These are phyloP conservation scores for Porites rus DNA, from an alignment of 92 coral and sea anemone species.

Conservation along the genomic window DNA sequence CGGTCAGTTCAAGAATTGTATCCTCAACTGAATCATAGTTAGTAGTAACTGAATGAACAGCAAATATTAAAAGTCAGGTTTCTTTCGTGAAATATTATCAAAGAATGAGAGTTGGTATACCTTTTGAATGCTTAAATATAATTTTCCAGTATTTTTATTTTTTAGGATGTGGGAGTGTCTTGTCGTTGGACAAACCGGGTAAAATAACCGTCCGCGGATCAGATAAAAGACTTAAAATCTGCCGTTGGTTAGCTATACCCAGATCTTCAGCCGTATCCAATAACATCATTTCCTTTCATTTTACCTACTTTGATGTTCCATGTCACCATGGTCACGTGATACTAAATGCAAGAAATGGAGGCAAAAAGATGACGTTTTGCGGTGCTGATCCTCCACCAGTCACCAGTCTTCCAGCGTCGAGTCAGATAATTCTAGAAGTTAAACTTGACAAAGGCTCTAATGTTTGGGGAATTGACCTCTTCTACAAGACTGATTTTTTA, in stretches of 20 bases:
- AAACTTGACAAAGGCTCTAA: constrained; percentile 61
- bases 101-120: too few species aligned
- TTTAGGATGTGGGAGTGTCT: constrained; percentile 71
- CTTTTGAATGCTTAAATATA: too few species aligned
- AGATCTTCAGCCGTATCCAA: constrained; percentile 52
- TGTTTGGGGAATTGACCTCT: constrained; percentile 71
- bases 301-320: constrained; percentile 80
- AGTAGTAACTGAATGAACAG: background rate
- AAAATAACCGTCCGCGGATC: constrained; percentile 68
- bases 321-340: constrained; percentile 72
- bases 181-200: constrained; percentile 64
- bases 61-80: background rate
- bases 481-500: constrained; percentile 62
- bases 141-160: background rate
- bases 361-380: constrained; percentile 47
- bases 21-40: background rate
- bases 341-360: constrained; percentile 44
- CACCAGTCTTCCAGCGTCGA: constrained; percentile 59
- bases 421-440: constrained; percentile 63
- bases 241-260: constrained; percentile 80
- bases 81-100: too few species aligned
- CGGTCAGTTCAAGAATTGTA: too few species aligned
- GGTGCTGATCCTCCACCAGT: constrained; percentile 65
- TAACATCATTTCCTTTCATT: constrained; percentile 59
- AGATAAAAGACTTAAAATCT: constrained; percentile 33